Percentiles rank a stretch among this genome's conserved stretches.
Evolutionary conservation across 2,113 vertebrate genomes (phyloP).

Genomic region (Prochilodus magdalenae): DNA sequence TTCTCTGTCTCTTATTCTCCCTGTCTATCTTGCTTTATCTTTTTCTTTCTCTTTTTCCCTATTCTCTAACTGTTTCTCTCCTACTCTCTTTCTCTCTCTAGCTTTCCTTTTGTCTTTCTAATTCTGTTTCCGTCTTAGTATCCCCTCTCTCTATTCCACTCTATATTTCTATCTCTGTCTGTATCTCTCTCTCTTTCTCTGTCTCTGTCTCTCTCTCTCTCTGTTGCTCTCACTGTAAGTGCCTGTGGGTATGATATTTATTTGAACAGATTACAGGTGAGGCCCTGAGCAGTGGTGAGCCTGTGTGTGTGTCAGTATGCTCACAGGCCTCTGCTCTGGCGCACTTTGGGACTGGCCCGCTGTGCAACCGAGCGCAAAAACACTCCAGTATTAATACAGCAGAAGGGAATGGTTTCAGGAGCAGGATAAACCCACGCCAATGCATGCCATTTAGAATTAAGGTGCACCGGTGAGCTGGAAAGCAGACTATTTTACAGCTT

Average conservation of each 20-base stretch:
- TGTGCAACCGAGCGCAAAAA: conserved; percentile 17
- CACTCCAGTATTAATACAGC: conserved; percentile 37
- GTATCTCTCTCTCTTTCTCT: background rate
- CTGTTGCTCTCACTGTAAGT: conserved; percentile 21
- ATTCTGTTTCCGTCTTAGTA: conserved; percentile 19
- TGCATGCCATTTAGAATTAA: conserved; percentile 44
- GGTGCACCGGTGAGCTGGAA: conserved; percentile 17
- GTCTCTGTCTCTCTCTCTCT: conserved; percentile 11
- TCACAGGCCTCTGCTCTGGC: background rate
- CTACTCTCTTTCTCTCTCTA: conserved; percentile 9
- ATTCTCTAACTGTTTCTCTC: too few relatives aligned
- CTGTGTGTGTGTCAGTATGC: conserved; percentile 12
- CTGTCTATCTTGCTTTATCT: too few relatives aligned
- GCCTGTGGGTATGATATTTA: conserved; percentile 44
- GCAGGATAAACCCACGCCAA: conserved; percentile 28
- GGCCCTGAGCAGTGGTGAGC: background rate
- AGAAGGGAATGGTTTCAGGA: conserved; percentile 6
- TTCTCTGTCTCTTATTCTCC: background rate
- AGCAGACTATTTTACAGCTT: conserved; percentile 31
- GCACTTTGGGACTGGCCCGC: background rate
- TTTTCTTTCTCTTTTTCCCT: conserved; percentile 25
- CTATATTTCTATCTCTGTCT: conserved; percentile 5
- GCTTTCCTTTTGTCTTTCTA: conserved; percentile 4
- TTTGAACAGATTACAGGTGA: conserved; percentile 46
- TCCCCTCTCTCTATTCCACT: conserved; percentile 3